Conservation (phyloP, 35 echinoderm and acorn worm species). For the Eucidaris tribuloides region DNA sequence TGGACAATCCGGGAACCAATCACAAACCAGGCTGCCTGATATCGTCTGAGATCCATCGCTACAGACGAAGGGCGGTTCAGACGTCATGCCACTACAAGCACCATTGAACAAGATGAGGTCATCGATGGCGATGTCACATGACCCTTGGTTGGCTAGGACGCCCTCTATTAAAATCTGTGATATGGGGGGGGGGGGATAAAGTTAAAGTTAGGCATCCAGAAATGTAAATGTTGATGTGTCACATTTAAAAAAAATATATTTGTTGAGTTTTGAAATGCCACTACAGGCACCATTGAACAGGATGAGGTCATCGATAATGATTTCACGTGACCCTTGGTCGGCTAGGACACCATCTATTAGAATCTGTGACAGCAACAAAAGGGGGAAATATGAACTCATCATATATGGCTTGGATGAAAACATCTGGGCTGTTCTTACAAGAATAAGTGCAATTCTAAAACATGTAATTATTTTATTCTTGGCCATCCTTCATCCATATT, state of each 20-base stretch:
- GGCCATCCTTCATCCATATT: too few relatives aligned
- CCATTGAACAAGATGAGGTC: slow-evolving; percentile 36
- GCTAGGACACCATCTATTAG: slow-evolving; percentile 39
- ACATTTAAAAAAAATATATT: too few relatives aligned
- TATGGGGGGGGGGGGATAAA: too few relatives aligned
- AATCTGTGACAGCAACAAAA: too few relatives aligned
- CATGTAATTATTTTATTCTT: too few relatives aligned
- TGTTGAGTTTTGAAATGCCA: too few relatives aligned
- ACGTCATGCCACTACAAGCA: neutral
- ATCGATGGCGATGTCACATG: slow-evolving; percentile 63
- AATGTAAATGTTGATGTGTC: too few relatives aligned
- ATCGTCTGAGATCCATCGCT: neutral
- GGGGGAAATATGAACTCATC: too few relatives aligned
- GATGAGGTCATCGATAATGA: slow-evolving; percentile 49
- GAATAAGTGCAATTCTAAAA: too few relatives aligned
- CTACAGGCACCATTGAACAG: neutral
- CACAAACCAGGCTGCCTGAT: slow-evolving; percentile 31
- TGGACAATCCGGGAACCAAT: slow-evolving; percentile 43
- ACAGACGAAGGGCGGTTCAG: neutral
- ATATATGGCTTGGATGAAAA: too few relatives aligned
- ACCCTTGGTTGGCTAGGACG: slow-evolving; percentile 2
- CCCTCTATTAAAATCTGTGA: slow-evolving; percentile 71
- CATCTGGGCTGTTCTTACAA: too few relatives aligned
- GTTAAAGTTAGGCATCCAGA: too few relatives aligned
- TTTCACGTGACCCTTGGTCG: neutral